Conservation (phyloP, 1,140 invertebrate species). For the Ostrea denselamellosa region DNA sequence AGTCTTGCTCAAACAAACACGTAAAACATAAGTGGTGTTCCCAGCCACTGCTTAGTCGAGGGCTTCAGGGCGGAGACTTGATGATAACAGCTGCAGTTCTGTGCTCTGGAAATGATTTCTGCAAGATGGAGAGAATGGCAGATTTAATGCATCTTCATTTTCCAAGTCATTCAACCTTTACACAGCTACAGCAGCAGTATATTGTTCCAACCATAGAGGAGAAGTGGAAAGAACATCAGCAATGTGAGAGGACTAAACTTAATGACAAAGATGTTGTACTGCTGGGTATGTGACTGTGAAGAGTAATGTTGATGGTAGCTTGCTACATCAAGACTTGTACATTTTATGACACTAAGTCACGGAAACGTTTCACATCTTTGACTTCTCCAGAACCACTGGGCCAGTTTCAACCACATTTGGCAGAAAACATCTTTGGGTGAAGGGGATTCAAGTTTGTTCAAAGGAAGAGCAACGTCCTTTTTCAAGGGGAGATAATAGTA, state of each 20-base stretch:
- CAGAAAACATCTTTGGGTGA: too few relatives aligned
- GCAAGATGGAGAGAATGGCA: slow-evolving; percentile 40
- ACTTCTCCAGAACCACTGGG: too few relatives aligned
- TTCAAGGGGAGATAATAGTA: too few relatives aligned
- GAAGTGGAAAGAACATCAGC: neutral
- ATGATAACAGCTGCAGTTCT: slow-evolving; percentile 32
- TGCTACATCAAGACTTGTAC: too few relatives aligned
- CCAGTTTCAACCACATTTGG: too few relatives aligned
- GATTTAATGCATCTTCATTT: slow-evolving; percentile 42
- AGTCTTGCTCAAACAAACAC: slow-evolving; percentile 47
- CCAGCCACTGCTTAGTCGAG: slow-evolving; percentile 42
- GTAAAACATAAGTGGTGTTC: slow-evolving; percentile 39
- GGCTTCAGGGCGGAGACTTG: slow-evolving; percentile 45
- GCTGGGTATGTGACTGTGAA: neutral
- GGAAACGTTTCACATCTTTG: too few relatives aligned
- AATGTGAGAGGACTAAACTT: neutral
- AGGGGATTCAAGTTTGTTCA: too few relatives aligned
- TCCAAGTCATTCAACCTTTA: slow-evolving; percentile 1
- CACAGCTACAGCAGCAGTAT: slow-evolving; percentile 34
- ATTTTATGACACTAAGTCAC: too few relatives aligned
- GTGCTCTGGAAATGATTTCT: slow-evolving; percentile 48
- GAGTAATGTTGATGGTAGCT: too few relatives aligned
- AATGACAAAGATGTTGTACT: neutral
- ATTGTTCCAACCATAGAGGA: slow-evolving; percentile 44
- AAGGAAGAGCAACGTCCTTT: too few relatives aligned